A percentile compares a stretch with the other conserved stretches of the same genome.
phyloP scores from a whole-genome alignment of 2,888 invertebrate genomes.

The Venusia cambrica region DNA sequence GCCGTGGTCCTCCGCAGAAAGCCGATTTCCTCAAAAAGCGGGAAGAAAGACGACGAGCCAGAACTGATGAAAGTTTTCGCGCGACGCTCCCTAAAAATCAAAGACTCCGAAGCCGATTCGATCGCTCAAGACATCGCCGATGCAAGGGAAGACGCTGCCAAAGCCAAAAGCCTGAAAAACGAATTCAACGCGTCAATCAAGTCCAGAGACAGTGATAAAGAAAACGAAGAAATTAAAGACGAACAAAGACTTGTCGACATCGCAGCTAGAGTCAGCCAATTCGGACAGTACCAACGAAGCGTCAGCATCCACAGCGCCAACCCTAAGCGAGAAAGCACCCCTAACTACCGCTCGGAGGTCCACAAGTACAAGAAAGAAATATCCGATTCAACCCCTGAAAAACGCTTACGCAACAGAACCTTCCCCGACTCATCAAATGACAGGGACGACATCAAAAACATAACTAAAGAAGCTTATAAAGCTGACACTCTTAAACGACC shows the following conservation, averaged over 20 bases:
- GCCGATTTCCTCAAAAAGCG: slow-evolving; percentile 54
- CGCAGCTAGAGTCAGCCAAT: slow-evolving; percentile 68
- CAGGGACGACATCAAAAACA: slow-evolving; percentile 68
- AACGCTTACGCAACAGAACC: slow-evolving; percentile 70
- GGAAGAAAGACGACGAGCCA: slow-evolving; percentile 84
- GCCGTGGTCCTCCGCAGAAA: slow-evolving; percentile 81
- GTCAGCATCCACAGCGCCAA: slow-evolving; percentile 69
- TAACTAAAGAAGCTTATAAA: slow-evolving; percentile 69
- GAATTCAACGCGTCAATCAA: slow-evolving; percentile 78
- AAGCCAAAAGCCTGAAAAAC: slow-evolving; percentile 63
- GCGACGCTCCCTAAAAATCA: slow-evolving; percentile 88
- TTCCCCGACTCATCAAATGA: slow-evolving; percentile 76
- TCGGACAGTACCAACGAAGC: slow-evolving; percentile 70
- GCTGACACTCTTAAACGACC: slow-evolving; percentile 70
- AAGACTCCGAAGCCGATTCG: slow-evolving; percentile 83
- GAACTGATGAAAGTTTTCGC: slow-evolving; percentile 92
- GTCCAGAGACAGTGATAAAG: slow-evolving; percentile 87
- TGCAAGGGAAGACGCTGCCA: slow-evolving; percentile 58
- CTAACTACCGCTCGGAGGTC: slow-evolving; percentile 63
- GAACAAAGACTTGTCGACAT: slow-evolving; percentile 66
- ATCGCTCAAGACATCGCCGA: slow-evolving; percentile 81
- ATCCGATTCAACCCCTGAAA: slow-evolving; percentile 75
- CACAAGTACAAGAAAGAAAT: slow-evolving; percentile 76
- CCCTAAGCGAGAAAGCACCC: slow-evolving; percentile 68
- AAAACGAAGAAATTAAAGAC: slow-evolving; percentile 79